Evolutionary conservation across 2,797 vertebrate species (phyloP).

Genomic region (Erethizon dorsatum): DNA sequence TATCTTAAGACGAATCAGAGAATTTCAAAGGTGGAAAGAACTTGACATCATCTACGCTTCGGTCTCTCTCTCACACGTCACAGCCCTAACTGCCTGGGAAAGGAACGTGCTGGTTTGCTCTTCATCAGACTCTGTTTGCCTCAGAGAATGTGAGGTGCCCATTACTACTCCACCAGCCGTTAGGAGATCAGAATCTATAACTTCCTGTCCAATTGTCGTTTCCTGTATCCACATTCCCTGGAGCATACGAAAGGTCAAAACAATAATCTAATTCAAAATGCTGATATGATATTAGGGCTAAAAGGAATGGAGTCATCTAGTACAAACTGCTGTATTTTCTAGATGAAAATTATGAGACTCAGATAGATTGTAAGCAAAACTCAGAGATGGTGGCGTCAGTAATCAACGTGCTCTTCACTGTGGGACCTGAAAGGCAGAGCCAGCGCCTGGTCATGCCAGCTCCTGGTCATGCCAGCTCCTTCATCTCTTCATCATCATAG

Average conservation of each 20-base stretch:
- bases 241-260: slow-evolving; percentile 54
- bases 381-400: no score
- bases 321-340: slow-evolving; percentile 34
- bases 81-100: background rate
- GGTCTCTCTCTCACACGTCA: background rate
- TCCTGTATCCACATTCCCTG: background rate
- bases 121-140: background rate
- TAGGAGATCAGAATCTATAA: background rate
- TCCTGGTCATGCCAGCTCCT: background rate
- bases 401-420: background rate
- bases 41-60: background rate
- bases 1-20: background rate
- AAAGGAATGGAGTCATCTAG: slow-evolving; percentile 43
- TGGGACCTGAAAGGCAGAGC: background rate
- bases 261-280: slow-evolving; percentile 28
- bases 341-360: slow-evolving; percentile 5
- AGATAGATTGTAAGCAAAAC: background rate
- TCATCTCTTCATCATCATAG: background rate
- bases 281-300: background rate
- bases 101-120: background rate
- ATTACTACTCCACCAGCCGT: background rate
- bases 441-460: background rate
- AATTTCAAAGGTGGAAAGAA: slow-evolving; percentile 2
- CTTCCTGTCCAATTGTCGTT: slow-evolving; percentile 48
- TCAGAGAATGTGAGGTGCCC: background rate